Evolutionary conservation across 2,113 vertebrate genomes (phyloP).

Genomic region (Ceyx margarethae): DNA sequence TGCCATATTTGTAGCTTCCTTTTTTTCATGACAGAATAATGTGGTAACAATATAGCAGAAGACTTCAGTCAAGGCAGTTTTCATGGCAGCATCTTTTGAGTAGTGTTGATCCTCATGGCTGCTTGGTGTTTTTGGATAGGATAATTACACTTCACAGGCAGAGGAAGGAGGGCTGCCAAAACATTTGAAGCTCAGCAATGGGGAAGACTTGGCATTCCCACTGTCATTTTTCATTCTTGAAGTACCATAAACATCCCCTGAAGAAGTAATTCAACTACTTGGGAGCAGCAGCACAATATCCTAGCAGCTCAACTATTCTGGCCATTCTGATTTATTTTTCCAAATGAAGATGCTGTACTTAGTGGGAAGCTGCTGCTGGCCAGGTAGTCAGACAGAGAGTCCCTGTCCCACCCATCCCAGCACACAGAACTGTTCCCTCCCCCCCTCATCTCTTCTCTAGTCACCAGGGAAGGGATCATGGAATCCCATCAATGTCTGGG

Average conservation of each 20-base stretch:
- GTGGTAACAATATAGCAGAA: background rate
- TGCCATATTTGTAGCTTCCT: background rate
- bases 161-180: background rate
- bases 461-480: too few relatives aligned
- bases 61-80: background rate
- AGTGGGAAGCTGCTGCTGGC: background rate
- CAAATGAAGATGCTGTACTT: background rate
- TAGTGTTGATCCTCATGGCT: background rate
- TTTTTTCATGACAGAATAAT: background rate
- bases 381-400: background rate
- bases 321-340: background rate
- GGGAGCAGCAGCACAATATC: background rate
- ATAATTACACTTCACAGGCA: background rate
- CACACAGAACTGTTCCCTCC: background rate
- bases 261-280: background rate
- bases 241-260: background rate
- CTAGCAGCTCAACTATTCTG: background rate
- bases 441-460: background rate
- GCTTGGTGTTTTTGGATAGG: background rate
- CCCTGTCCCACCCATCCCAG: background rate
- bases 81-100: background rate
- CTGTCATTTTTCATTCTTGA: background rate
- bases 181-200: background rate
- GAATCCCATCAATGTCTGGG: too few relatives aligned
- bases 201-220: conserved; percentile 17